These are phyloP conservation scores for Leptosomus discolor DNA, from an alignment of 2,113 vertebrate species.

Conservation along the genomic window DNA sequence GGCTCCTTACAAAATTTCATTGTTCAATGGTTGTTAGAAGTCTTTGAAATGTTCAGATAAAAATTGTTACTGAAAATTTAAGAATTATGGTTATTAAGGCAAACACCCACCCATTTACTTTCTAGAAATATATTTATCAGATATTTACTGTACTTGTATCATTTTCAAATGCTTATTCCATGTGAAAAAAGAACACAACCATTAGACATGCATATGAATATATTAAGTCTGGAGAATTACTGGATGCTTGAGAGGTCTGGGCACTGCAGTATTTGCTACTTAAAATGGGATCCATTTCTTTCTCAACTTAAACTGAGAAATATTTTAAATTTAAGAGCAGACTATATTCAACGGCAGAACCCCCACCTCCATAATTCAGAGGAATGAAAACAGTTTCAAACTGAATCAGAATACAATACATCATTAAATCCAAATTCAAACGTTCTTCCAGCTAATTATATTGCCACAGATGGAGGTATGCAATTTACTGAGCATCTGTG, in stretches of 20 bases:
- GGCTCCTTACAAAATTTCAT: not conserved
- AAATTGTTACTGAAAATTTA: not conserved
- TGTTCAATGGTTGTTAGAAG: not conserved
- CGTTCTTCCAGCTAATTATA: slow-evolving; percentile 41
- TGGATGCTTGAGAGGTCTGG: not conserved
- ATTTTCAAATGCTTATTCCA: not conserved
- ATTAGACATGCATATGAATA: not conserved
- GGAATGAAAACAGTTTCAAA: not conserved
- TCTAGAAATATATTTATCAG: not conserved
- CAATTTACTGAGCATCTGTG: slow-evolving; percentile 66
- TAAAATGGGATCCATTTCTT: not conserved
- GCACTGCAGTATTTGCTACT: not conserved
- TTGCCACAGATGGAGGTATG: slow-evolving; percentile 41
- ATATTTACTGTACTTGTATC: not conserved
- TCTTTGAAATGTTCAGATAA: not conserved
- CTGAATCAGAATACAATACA: slow-evolving; percentile 10
- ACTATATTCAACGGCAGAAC: not conserved
- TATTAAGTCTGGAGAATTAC: not conserved
- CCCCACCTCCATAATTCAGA: not conserved
- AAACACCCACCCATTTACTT: not conserved
- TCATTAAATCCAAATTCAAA: not conserved
- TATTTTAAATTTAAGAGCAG: not conserved
- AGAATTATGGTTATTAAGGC: not conserved
- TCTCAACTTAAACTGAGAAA: not conserved
- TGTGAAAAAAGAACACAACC: not conserved